Conservation (phyloP, 2,797 vertebrate species). For the Lates japonicus region DNA sequence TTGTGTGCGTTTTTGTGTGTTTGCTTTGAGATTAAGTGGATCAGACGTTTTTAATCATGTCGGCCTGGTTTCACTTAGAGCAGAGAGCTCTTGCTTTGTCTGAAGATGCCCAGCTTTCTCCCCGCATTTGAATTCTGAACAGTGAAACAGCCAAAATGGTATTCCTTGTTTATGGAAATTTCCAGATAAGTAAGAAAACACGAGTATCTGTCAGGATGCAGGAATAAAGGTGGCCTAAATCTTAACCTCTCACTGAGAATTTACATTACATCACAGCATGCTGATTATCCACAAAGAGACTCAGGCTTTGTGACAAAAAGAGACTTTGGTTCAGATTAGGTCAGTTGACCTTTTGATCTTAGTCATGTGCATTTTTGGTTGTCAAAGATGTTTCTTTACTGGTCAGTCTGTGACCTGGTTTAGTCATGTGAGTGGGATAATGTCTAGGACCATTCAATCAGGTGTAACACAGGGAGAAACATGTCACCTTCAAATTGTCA, state of each 20-base stretch:
- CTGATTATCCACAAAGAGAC: constrained; percentile 8
- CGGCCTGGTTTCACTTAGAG: constrained; percentile 14
- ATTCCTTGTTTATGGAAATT: constrained; percentile 31
- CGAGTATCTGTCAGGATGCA: background rate
- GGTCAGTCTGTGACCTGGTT: background rate
- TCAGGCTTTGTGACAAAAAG: background rate
- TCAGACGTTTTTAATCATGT: constrained; percentile 59
- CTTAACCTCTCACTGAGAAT: constrained; percentile 17
- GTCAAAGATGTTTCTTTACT: background rate
- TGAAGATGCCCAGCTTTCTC: constrained; percentile 33
- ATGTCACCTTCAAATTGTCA: background rate
- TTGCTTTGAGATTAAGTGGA: constrained; percentile 48
- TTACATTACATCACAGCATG: background rate
- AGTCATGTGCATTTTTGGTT: background rate
- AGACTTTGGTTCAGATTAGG: constrained; percentile 7
- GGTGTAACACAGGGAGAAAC: background rate
- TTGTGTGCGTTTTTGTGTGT: constrained; percentile 6
- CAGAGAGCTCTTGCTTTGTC: constrained; percentile 14
- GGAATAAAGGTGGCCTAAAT: background rate
- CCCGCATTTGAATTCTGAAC: constrained; percentile 29
- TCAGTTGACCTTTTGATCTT: constrained; percentile 1
- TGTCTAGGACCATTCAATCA: constrained; percentile 1
- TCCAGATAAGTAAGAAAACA: constrained; percentile 19
- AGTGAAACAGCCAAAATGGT: constrained; percentile 1
- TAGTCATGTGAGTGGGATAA: constrained; percentile 5